A percentile compares a stretch with the other conserved stretches of the same genome.
Conservation (phyloP, 2,888 invertebrate species). For the Poecilobothrus nobilitatus region DNA sequence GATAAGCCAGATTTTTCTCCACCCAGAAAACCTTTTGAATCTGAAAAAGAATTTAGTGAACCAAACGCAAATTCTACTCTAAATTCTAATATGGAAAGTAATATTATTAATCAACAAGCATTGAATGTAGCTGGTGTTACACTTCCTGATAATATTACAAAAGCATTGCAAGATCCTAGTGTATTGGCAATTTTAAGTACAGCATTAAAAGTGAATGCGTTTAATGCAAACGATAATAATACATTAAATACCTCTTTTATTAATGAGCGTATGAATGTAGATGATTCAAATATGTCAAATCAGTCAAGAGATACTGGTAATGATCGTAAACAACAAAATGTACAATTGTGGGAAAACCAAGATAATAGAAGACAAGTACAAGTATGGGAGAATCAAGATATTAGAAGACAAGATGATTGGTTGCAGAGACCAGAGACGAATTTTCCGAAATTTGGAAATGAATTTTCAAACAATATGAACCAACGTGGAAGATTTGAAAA, state of each 20-base stretch:
- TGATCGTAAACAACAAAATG: neutral
- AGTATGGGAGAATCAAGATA: neutral
- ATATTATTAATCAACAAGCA: constrained; percentile 7
- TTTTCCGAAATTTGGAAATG: neutral
- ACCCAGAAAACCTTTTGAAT: constrained; percentile 8
- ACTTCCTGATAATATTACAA: constrained; percentile 27
- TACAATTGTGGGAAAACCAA: neutral
- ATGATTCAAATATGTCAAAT: neutral
- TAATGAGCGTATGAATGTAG: neutral
- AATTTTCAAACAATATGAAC: neutral
- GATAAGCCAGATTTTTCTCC: constrained; percentile 27
- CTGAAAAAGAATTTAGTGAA: too few relatives aligned
- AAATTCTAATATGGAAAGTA: constrained; percentile 11
- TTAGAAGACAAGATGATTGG: neutral
- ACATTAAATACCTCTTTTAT: neutral
- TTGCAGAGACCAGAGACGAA: neutral
- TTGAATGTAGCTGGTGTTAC: neutral
- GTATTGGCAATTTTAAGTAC: constrained; percentile 36
- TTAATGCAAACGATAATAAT: neutral
- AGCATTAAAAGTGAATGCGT: constrained; percentile 31
- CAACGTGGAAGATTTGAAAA: neutral
- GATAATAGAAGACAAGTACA: neutral
- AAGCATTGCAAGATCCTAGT: constrained; percentile 35
- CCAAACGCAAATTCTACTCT: too few relatives aligned
- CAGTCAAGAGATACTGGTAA: neutral